A percentile compares a stretch with the other conserved stretches of the same genome.
Evolutionary conservation across 2,888 invertebrate species (phyloP).

Genomic region (Physocephala rufipes): DNA sequence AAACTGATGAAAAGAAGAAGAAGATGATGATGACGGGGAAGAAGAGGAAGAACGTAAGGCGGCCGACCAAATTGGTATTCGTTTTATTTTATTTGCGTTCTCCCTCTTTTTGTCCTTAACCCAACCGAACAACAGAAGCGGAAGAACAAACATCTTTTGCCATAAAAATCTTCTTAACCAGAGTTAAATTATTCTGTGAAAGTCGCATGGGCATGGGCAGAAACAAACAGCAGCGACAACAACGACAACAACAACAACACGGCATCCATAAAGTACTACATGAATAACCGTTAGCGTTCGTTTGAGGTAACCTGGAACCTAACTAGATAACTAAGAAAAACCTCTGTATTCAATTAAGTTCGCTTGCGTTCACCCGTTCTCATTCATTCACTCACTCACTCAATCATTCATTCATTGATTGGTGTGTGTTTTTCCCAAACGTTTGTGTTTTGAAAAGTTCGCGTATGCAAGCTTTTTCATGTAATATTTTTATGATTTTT

Average conservation of each 20-base stretch:
- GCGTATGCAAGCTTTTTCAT: neutral
- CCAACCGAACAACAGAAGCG: slow-evolving; percentile 15
- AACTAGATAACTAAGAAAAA: neutral
- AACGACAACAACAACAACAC: too few species aligned
- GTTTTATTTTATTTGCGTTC: slow-evolving; percentile 4
- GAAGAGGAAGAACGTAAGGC: too few species aligned
- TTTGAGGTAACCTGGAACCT: neutral
- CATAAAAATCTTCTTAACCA: slow-evolving; percentile 29
- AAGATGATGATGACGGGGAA: neutral
- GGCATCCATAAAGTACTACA: too few species aligned
- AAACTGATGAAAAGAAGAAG: too few species aligned
- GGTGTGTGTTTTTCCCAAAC: neutral
- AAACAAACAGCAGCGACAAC: too few species aligned
- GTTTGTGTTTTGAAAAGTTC: neutral
- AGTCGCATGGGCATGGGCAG: neutral
- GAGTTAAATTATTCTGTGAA: slow-evolving; percentile 19
- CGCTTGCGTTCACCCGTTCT: too few species aligned
- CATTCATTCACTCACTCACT: too few species aligned
- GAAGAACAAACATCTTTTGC: slow-evolving; percentile 13
- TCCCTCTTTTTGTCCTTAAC: neutral
- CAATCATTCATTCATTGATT: too few species aligned
- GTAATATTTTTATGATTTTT: neutral
- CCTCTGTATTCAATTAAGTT: too few species aligned
- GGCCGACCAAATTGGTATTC: too few species aligned
- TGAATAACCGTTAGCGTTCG: slow-evolving; percentile 15